These are phyloP conservation scores for Microplitis mediator DNA, from an alignment of 1,140 invertebrate genomes.

Conservation along the genomic window DNA sequence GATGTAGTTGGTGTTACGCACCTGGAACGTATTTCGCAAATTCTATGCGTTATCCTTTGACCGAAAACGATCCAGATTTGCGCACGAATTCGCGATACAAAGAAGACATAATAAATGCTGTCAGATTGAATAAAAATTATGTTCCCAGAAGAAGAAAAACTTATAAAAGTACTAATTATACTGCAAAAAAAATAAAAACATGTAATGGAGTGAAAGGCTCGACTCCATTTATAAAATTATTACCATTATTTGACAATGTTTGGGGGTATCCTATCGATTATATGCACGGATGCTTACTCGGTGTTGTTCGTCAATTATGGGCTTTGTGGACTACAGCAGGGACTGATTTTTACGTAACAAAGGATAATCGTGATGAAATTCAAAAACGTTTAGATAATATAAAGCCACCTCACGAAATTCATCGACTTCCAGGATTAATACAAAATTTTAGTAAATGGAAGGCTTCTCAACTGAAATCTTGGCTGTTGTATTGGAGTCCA, in stretches of 20 bases:
- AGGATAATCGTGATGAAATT: neutral
- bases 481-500: constrained; percentile 3
- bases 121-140: too few relatives aligned
- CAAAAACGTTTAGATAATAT: neutral
- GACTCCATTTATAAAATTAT: neutral
- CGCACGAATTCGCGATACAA: too few relatives aligned
- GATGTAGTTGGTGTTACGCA: too few relatives aligned
- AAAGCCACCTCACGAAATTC: neutral
- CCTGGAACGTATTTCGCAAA: too few relatives aligned
- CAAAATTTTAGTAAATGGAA: neutral
- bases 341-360: neutral
- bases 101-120: too few relatives aligned
- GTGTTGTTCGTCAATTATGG: neutral
- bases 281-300: neutral
- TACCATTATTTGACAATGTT: constrained; percentile 1
- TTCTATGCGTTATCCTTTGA: too few relatives aligned
- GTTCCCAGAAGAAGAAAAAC: too few relatives aligned
- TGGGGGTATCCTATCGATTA: constrained; percentile 1
- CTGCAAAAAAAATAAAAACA: too few relatives aligned
- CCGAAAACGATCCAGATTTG: too few relatives aligned
- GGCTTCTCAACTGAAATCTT: constrained; percentile 7
- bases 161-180: too few relatives aligned
- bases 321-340: neutral
- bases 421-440: neutral
- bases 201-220: neutral